Percentiles rank a stretch among this genome's conserved stretches.
Evolutionary conservation across 1,140 invertebrate genomes (phyloP).

Genomic region (Oryzaephilus surinamensis): DNA sequence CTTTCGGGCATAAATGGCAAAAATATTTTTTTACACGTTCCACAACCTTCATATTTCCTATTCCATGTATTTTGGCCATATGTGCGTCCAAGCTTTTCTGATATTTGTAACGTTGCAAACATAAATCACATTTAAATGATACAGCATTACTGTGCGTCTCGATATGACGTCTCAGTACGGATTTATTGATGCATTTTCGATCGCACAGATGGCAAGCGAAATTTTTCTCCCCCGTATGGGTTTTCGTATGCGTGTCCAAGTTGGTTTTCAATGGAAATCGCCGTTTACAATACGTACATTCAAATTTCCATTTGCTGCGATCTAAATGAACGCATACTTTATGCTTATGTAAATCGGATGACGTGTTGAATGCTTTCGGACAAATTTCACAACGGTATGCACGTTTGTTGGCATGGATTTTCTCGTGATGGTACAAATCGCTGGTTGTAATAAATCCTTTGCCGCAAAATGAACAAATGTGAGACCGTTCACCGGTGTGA

Average conservation of each 20-base stretch:
- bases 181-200: slow-evolving; percentile 19
- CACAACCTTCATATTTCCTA: slow-evolving; percentile 19
- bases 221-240: slow-evolving; percentile 31
- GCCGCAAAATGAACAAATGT: slow-evolving; percentile 54
- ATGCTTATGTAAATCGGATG: slow-evolving; percentile 27
- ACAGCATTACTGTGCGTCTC: slow-evolving; percentile 20
- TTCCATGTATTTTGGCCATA: slow-evolving; percentile 21
- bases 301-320: slow-evolving; percentile 22
- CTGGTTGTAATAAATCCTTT: slow-evolving; percentile 48
- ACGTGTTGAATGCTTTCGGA: slow-evolving; percentile 27
- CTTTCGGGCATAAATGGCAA: slow-evolving; percentile 22
- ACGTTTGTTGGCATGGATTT: slow-evolving; percentile 27
- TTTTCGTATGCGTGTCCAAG: slow-evolving; percentile 24
- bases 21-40: slow-evolving; percentile 19
- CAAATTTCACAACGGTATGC: slow-evolving; percentile 22
- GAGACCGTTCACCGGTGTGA: slow-evolving; percentile 44
- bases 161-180: slow-evolving; percentile 20
- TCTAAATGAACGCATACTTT: slow-evolving; percentile 26
- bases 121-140: slow-evolving; percentile 19
- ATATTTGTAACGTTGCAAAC: slow-evolving; percentile 23
- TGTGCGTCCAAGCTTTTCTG: slow-evolving; percentile 22
- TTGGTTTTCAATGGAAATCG: slow-evolving; percentile 26
- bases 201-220: slow-evolving; percentile 30
- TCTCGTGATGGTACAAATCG: slow-evolving; percentile 27
- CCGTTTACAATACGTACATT: slow-evolving; percentile 17